Base-by-base conservation (phyloP, 1,140 invertebrate genomes). In the Drosophila simulans region DNA sequence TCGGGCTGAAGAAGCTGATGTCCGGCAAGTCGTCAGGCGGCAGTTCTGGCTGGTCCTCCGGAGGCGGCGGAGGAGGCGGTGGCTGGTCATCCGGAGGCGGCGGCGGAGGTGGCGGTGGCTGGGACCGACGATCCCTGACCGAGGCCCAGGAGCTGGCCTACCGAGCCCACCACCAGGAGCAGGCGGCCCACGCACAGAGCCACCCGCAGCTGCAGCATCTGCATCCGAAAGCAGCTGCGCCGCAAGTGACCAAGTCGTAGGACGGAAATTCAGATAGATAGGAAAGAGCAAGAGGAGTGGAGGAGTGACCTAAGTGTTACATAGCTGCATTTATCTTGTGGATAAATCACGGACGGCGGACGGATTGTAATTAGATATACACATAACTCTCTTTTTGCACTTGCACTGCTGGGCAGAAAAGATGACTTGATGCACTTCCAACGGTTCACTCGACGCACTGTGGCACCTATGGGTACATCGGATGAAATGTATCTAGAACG, bases 1-100 rank as follows among this genome's bases (percentile, higher is more conserved):
- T 96, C 51, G 95, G 95, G 0, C 79, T 97, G n/a, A 96, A 97
- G 94, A 97, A 97, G 80, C 91, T 96, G 0, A 93, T 96, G 59
- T 93, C 94, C 0, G 93, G 94, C 76, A 96, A 96, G 91, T 94
- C 94, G 15, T 93, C 93, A 2, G 93, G 94, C 15, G 93, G 93
- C 46, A 92, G 93, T 45, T 92, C 92, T 49, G 93, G 93, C 54
- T 93, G 94, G 69, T 94, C 94, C 86, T 93, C 94, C 1, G 93
- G 93, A 12, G 93, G 94, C 34, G 94, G 93, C 56, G 92, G 94
- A 4, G 93, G 94, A 1, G 93, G 94, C 1, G 94, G 95, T 1
- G 93, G 94, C 25, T 95, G 94, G 93, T 95, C 94, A 51, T 93
- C 94, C 3, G 94, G 94, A 11, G 93, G 93, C 4, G 92, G 89